Conservation (phyloP, 2,113 vertebrate genomes). For the Trematocara macrostoma region DNA sequence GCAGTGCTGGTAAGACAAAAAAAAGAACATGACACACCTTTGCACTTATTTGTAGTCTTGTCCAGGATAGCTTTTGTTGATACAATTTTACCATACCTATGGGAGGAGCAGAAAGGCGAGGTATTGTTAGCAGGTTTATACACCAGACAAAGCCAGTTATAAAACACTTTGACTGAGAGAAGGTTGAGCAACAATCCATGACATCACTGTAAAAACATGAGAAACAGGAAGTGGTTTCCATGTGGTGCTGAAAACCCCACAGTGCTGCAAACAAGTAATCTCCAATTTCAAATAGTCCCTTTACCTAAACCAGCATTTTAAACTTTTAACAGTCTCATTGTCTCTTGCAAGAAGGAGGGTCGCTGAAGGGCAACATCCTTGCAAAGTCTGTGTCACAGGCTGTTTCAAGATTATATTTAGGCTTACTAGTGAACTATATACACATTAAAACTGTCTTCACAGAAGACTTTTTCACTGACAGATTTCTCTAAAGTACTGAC, state of each 20-base stretch:
- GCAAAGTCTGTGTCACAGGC: background rate
- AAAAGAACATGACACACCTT: constrained; percentile 80
- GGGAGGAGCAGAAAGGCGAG: constrained; percentile 55
- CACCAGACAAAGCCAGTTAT: constrained; percentile 51
- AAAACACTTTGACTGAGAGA: constrained; percentile 47
- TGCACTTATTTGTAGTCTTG: constrained; percentile 98
- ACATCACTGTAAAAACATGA: constrained; percentile 66
- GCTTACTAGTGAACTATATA: background rate
- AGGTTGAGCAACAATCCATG: constrained; percentile 66
- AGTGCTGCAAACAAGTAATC: background rate
- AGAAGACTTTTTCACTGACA: background rate
- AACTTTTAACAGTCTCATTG: background rate
- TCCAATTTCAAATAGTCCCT: constrained; percentile 15
- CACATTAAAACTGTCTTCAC: background rate
- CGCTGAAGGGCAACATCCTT: background rate
- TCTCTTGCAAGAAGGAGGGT: background rate
- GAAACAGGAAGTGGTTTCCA: constrained; percentile 68
- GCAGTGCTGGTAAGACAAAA: background rate
- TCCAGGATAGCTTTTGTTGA: constrained; percentile 99
- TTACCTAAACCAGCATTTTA: background rate
- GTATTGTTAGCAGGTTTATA: constrained; percentile 42
- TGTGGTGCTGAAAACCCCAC: constrained; percentile 54
- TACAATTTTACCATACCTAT: constrained; percentile 97
- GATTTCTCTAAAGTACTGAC: background rate
- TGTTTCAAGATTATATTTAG: background rate